Conservation (phyloP, 2,888 invertebrate genomes). For the Athetis lepigone region DNA sequence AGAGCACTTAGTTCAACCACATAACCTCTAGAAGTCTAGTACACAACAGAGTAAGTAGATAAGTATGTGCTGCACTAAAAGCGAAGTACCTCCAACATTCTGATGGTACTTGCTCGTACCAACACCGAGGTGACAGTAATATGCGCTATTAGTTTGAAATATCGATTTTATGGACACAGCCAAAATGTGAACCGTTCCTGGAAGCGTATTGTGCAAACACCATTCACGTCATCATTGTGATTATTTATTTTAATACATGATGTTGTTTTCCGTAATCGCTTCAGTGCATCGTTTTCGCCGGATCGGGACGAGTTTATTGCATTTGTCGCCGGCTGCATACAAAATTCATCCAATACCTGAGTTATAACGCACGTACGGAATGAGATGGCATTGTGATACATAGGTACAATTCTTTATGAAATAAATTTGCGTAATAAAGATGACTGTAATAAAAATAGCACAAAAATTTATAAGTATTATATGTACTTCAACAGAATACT, state of each 20-base stretch:
- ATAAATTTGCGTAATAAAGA: no score
- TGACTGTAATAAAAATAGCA: no score
- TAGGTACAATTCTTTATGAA: conserved; percentile 21
- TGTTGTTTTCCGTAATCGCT: conserved; percentile 53
- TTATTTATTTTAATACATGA: conserved; percentile 40
- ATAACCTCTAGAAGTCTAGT: background rate
- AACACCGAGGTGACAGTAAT: conserved; percentile 44
- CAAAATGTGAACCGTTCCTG: conserved; percentile 35
- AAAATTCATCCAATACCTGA: conserved; percentile 55
- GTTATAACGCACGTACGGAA: conserved; percentile 33
- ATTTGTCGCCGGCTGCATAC: conserved; percentile 62
- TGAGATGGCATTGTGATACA: background rate
- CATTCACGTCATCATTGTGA: conserved; percentile 36
- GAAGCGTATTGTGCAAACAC: conserved; percentile 38
- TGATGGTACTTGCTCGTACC: conserved; percentile 48
- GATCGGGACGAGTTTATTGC: conserved; percentile 57
- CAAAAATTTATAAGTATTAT: no score
- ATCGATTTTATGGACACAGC: conserved; percentile 48
- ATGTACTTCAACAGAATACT: no score
- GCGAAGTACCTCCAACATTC: conserved; percentile 5
- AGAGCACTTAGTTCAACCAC: background rate
- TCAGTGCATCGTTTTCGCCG: conserved; percentile 57
- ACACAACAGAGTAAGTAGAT: background rate
- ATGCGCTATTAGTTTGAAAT: conserved; percentile 38
- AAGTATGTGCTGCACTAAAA: conserved; percentile 17